Conservation (phyloP, 2,113 vertebrate genomes). For the Mugil cephalus region DNA sequence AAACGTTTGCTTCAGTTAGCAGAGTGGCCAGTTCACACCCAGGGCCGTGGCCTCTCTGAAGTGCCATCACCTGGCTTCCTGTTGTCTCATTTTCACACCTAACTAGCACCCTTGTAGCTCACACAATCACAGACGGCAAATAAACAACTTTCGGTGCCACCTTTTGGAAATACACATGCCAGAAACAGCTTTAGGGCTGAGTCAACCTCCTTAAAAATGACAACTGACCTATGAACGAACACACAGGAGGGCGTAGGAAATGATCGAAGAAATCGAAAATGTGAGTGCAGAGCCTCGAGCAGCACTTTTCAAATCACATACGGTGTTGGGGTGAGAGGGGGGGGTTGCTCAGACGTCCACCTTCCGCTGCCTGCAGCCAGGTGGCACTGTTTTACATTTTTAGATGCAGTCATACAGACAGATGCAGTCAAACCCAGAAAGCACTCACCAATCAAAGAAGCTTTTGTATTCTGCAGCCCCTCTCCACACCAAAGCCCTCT, state of each 20-base stretch:
- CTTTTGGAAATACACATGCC: constrained; percentile 32
- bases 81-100: constrained; percentile 57
- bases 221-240: constrained; percentile 41
- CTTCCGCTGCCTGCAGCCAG: constrained; percentile 73
- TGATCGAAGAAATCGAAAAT: neutral
- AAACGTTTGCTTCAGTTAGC: constrained; percentile 23
- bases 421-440: constrained; percentile 57
- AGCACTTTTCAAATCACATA: neutral
- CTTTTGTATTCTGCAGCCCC: constrained; percentile 60
- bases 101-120: constrained; percentile 47
- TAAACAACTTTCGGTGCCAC: constrained; percentile 63
- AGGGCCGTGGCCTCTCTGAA: constrained; percentile 25
- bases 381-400: constrained; percentile 75
- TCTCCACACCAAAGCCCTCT: constrained; percentile 37
- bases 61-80: constrained; percentile 64
- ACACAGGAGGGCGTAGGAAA: constrained; percentile 22
- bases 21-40: constrained; percentile 65
- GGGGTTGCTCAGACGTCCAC: constrained; percentile 2
- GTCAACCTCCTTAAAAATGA: constrained; percentile 12
- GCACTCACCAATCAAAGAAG: constrained; percentile 67
- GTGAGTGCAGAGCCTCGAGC: too few relatives aligned
- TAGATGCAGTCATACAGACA: constrained; percentile 48
- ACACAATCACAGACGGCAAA: constrained; percentile 50
- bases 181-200: constrained; percentile 35
- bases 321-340: too few relatives aligned